A percentile compares a stretch with the other conserved stretches of the same genome.
Conservation (phyloP, 2,113 vertebrate genomes). For the Hippocampus mohnikei region DNA sequence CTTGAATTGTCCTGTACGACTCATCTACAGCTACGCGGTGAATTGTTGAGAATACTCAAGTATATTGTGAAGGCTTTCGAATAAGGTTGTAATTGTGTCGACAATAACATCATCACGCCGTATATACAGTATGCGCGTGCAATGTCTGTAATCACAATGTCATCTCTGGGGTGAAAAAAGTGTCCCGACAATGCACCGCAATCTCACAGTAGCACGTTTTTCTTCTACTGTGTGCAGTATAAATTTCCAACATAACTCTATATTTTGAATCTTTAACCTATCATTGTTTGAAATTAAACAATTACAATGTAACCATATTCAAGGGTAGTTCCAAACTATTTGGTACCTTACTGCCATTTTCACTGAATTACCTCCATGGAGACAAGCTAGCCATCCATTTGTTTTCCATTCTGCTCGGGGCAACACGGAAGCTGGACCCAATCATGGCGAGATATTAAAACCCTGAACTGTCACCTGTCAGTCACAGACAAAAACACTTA, state of each 20-base stretch:
- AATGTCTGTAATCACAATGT: not conserved
- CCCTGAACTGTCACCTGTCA: too few species aligned
- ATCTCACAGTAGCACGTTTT: not conserved
- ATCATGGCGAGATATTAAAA: too few species aligned
- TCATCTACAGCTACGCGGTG: slow-evolving; percentile 17
- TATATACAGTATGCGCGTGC: not conserved
- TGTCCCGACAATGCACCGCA: not conserved
- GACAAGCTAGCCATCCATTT: not conserved
- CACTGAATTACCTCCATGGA: not conserved
- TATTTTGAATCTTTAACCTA: not conserved
- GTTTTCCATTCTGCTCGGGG: not conserved
- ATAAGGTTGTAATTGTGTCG: not conserved
- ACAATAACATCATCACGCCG: not conserved
- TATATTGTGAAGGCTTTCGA: slow-evolving; percentile 24
- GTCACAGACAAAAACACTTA: too few species aligned
- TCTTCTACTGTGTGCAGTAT: not conserved
- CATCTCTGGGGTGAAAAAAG: not conserved
- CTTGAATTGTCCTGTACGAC: slow-evolving; percentile 43
- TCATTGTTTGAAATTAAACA: not conserved
- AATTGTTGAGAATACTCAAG: slow-evolving; percentile 29
- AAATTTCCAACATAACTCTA: not conserved
- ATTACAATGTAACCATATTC: not conserved
- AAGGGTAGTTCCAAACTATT: not conserved
- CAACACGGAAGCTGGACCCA: not conserved
- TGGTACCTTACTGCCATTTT: not conserved